Base-by-base conservation (phyloP, 2,888 invertebrate genomes). In the Pristionchus arcanus region DNA sequence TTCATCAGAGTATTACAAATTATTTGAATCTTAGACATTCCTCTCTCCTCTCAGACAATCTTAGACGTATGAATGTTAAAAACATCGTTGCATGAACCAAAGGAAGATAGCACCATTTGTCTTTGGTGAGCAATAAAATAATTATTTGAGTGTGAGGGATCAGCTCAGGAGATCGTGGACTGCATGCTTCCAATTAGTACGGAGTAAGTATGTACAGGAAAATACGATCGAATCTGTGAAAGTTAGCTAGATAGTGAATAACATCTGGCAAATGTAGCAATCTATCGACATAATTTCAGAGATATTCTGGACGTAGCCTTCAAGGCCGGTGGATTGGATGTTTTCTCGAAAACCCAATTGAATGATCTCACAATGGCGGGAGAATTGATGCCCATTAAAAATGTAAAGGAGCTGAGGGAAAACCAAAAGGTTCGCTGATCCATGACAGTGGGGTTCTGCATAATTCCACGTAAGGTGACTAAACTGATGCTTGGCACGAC, bases 301-400 rank as follows among this genome's bases (percentile, higher is more conserved):
- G 21, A 21, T 9, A 77, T 77, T 37, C 74, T 53, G n/a, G 25
- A 15, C 28, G 59, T 31, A 0, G 59, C 84, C 7, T 31, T 59
- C 59, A 59, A 55, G 31, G 9, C 59, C 0, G 84, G 84, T 2
- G 55, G 59, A 21, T 25, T 34, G n/a, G 42, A 68, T 21, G 19
- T 15, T 16, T 68, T 53, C 42, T 68, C 68, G 21, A 31, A 42
- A 15, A 66, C 87, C 5, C 59, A 42, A 28, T 16, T 85, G 21
- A 59, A 55, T 13, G 59, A 37, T 31, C 19, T 87, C 15, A 68
- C 68, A 13, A 42, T 42, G 42, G 87, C 59, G 11, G 87, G 87
- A 87, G 87, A 87, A 42, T n/a, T 87, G 66, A 37, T 87, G 68
- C 87, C 87, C n/a, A 28, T 63, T 15, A 16, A 7, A 13, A 87